A percentile compares a stretch with the other conserved stretches of the same genome.
Evolutionary conservation across 1,140 invertebrate genomes (phyloP).

Genomic region (Myzus persicae): DNA sequence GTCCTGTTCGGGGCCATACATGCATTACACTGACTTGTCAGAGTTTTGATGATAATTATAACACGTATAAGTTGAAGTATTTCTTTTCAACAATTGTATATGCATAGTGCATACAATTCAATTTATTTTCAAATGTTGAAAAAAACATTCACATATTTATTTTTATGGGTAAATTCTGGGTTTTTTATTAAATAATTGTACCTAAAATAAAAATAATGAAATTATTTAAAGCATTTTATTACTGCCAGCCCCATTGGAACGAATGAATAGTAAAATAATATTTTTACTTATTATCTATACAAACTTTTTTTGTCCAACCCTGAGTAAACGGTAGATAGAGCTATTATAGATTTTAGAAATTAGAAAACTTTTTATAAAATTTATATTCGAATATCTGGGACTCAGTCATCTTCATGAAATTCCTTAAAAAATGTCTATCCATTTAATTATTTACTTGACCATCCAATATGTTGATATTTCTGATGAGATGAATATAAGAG

Average conservation of each 20-base stretch:
- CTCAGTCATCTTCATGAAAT: background rate
- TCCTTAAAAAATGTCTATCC: background rate
- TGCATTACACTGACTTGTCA: too few relatives aligned
- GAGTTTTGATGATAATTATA: too few relatives aligned
- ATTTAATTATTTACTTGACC: too few relatives aligned
- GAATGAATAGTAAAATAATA: background rate
- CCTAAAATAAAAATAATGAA: background rate
- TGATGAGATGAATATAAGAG: too few relatives aligned
- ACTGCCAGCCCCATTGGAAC: background rate
- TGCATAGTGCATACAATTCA: background rate
- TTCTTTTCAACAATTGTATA: background rate
- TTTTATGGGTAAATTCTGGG: too few relatives aligned
- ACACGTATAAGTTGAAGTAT: background rate
- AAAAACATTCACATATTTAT: background rate
- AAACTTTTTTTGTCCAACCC: too few relatives aligned
- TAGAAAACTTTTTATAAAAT: background rate
- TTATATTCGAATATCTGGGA: background rate
- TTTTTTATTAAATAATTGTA: background rate
- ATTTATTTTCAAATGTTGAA: background rate
- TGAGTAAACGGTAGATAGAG: background rate
- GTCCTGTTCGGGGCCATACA: too few relatives aligned
- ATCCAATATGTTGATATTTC: too few relatives aligned
- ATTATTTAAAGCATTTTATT: background rate
- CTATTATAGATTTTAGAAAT: background rate
- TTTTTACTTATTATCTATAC: too few relatives aligned